Base-by-base conservation (phyloP, 1,140 invertebrate species). In the Holcopasites calliopsidis region DNA sequence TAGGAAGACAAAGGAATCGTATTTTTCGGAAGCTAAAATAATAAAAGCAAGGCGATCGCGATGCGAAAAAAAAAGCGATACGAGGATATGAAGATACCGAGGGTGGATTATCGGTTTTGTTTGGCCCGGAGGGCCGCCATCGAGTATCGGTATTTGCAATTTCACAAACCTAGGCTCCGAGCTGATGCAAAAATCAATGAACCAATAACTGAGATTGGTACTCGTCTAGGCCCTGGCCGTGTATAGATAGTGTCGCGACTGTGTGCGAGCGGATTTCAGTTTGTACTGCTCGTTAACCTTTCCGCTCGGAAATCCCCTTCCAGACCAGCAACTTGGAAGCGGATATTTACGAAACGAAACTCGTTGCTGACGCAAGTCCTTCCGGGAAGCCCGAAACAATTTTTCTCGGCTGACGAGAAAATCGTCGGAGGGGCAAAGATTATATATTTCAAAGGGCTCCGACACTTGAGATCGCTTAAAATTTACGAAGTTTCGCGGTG, bases 121-220 rank as follows among this genome's bases (percentile, higher is more conserved):
- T 83, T 79, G 72, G n/a, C 71, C 76, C 70, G 80, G 70, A 77
- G 78, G 81, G 77, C 55, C 68, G 81, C 57, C 80, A 77, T 83
- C 82, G 81, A 77, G 81, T 84, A 83, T 84, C 82, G 82, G 83
- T 84, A 84, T 84, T 84, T 70, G 82, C 77, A 84, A 84, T 84
- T 73, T 72, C 81, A 55, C 77, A 69, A 72, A 60, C 69, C 82
- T 57, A 72, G 75, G 64, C 73, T 71, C 70, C 62, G 80, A 47
- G 50, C 65, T 75, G 78, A 80, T 84, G 82, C 83, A 87, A 86
- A 87, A 86, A 86, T 85, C 85, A 87, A 86, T 86, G 83, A 85
- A 86, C 85, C 85, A 86, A 87, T 86, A 87, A 86, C 85, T 80
- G 71, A 79, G 80, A 65, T 75, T 70, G 62, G 47, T 54, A 61